Base-by-base conservation (phyloP, 1,140 invertebrate genomes). In the Pogonomyrmex californicus region DNA sequence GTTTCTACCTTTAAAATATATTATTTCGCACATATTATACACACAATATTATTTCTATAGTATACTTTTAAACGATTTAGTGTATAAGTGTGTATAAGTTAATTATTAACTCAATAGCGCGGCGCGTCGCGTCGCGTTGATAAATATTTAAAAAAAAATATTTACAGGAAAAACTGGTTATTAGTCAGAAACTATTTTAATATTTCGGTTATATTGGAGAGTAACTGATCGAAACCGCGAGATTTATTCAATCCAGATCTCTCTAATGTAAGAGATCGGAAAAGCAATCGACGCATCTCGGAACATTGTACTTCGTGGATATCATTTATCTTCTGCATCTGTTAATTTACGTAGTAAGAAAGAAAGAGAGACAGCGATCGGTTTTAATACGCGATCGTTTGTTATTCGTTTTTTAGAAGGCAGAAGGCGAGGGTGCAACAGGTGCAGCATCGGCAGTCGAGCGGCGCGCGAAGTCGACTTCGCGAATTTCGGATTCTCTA, bases 341-440 rank as follows among this genome's bases (percentile, higher is more conserved):
- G n/a, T 66, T 44, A 66, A 66, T 44, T 66, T 12, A 62, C 33
- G n/a, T 2, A 1, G 14, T n/a, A 5, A 17, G 23, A 23, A 10
- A 1, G 4, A 66, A 66, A 41, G n/a, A 41, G n/a, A 12, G 63
- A 1, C 17, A 1, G 58, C 2, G 9, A 4, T 14, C n/a, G 9
- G 4, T 66, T 66, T 4, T 44, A 44, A 23, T n/a, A 9, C 10
- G 38, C 63, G n/a, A 66, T 44, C 1, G 63, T 44, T 12, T 4
- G n/a, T 0, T 23, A 10, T 44, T 10, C 7, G 17, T 65, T 65
- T 44, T 65, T 2, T 4, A 44, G 38, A 12, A 66, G 38, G n/a
- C 17, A 38, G 38, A 44, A 66, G n/a, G n/a, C 23, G 63, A 44
- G 63, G 63, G 63, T 41, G 38, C 63, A 66, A 66, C 63, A 66